phyloP scores from a whole-genome alignment of 2,113 vertebrate genomes.

The Seriola aureovittata region DNA sequence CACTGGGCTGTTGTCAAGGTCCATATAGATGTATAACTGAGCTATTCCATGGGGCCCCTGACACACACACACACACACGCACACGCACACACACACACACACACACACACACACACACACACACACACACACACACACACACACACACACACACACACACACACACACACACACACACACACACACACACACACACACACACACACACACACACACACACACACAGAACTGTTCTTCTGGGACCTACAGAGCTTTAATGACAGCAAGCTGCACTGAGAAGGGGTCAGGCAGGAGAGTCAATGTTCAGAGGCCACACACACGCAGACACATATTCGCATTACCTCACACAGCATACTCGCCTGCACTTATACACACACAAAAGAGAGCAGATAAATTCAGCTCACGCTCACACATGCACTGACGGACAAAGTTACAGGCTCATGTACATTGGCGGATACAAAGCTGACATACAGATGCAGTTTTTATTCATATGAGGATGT shows the following conservation, averaged over 20 bases:
- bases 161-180: constrained; percentile 25
- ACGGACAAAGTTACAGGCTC: constrained; percentile 42
- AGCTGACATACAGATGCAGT: constrained; percentile 34
- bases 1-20: constrained; percentile 43
- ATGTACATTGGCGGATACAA: constrained; percentile 48
- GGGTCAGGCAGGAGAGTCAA: constrained; percentile 59
- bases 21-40: constrained; percentile 57
- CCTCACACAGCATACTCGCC: constrained; percentile 30
- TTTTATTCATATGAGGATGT: constrained; percentile 49
- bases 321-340: constrained; percentile 22
- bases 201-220: constrained; percentile 21
- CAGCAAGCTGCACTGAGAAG: constrained; percentile 63
- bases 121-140: constrained; percentile 1
- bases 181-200: constrained; percentile 17
- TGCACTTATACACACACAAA: constrained; percentile 23
- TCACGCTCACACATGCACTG: constrained; percentile 29
- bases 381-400: constrained; percentile 59
- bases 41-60: constrained; percentile 35
- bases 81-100: constrained; percentile 14
- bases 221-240: constrained; percentile 37
- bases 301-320: constrained; percentile 55
- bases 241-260: constrained; percentile 60
- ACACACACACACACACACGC: constrained; percentile 11
- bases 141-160: constrained; percentile 8
- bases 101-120: constrained; percentile 20